Conservation (phyloP, 2,113 vertebrate species). For the Camelus bactrianus region DNA sequence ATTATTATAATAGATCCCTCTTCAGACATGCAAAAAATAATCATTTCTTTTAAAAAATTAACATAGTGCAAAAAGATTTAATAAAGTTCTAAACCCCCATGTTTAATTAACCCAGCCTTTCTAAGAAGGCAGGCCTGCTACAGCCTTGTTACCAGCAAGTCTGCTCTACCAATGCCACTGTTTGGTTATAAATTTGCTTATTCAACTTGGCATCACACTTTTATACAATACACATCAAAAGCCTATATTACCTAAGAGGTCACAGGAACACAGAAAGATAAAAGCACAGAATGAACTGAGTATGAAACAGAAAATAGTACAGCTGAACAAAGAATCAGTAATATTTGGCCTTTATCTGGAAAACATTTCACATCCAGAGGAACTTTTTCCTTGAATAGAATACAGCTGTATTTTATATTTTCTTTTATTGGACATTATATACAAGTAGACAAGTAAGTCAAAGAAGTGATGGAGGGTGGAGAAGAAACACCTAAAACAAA, state of each 20-base stretch:
- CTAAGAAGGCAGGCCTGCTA: background rate
- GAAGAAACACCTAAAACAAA: background rate
- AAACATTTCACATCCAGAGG: slow-evolving; percentile 55
- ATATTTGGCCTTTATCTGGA: background rate
- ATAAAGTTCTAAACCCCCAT: background rate
- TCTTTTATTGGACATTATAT: slow-evolving; percentile 61
- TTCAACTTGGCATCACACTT: slow-evolving; percentile 40
- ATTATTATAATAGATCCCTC: slow-evolving; percentile 9
- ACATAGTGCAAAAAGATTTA: background rate
- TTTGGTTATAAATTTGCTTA: background rate
- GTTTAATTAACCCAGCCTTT: background rate
- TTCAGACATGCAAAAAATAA: slow-evolving; percentile 37
- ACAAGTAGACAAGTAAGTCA: slow-evolving; percentile 63
- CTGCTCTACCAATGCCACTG: background rate
- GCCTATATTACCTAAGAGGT: background rate
- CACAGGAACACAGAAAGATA: slow-evolving; percentile 18
- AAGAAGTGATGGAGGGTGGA: background rate
- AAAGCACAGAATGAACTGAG: slow-evolving; percentile 42
- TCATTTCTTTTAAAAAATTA: background rate
- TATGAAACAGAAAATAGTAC: slow-evolving; percentile 65
- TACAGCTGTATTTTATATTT: slow-evolving; percentile 55
- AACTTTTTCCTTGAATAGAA: slow-evolving; percentile 56
- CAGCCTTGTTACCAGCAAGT: background rate
- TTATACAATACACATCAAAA: slow-evolving; percentile 18
- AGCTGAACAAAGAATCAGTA: slow-evolving; percentile 52